These are phyloP conservation scores for Trogon surrucura DNA, from an alignment of 2,113 vertebrate genomes.

Conservation along the genomic window DNA sequence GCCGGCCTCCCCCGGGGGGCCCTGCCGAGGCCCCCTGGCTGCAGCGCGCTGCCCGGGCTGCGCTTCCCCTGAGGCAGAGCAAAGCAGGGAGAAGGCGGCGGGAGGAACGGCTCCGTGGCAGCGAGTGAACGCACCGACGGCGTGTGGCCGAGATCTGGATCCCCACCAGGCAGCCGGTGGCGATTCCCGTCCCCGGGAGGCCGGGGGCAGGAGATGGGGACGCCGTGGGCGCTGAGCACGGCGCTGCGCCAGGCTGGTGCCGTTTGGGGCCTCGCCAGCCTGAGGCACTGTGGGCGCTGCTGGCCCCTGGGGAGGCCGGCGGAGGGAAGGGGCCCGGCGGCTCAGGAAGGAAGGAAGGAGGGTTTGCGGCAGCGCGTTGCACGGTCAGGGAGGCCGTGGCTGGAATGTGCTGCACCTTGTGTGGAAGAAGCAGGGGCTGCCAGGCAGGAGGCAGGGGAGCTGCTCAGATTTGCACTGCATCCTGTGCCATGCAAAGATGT, in stretches of 20 bases:
- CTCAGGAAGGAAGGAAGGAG: not conserved
- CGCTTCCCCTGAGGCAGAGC: not conserved
- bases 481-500: no score
- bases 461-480: not conserved
- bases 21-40: not conserved
- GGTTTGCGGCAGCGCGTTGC: not conserved
- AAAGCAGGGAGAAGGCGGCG: no score
- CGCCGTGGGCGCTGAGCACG: no score
- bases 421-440: not conserved
- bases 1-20: no score
- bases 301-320: no score
- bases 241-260: not conserved
- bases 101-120: fast-evolving
- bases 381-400: fast-evolving
- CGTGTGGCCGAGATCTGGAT: fast-evolving
- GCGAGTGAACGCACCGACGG: fast-evolving
- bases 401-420: no score
- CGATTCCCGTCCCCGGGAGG: not conserved
- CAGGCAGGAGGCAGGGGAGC: not conserved
- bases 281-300: not conserved
- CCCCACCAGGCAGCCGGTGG: not conserved
- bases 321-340: not conserved
- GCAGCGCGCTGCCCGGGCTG: no score
- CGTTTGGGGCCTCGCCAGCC: not conserved
- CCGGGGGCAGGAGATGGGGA: not conserved